Base-by-base conservation (phyloP, 2,797 vertebrate genomes). In the Enteromius unitaeniatus region DNA sequence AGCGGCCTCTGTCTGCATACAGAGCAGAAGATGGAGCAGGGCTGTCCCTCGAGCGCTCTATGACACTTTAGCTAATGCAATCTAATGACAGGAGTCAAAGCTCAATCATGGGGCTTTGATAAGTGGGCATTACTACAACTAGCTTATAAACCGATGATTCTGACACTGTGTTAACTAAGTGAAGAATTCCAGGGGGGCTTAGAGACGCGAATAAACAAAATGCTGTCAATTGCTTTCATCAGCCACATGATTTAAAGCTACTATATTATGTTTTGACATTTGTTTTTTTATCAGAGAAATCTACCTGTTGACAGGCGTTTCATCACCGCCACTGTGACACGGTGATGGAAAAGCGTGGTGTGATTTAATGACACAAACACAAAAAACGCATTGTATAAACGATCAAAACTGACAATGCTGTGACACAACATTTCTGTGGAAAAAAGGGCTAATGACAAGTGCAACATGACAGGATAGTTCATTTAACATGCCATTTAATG, bases 351-450 rank as follows among this genome's bases (percentile, higher is more conserved):
- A 83, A 60, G 69, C 58, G 26, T 23, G 78, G 31, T 10, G 68
- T 14, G 80, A 68, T 86, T 86, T 83, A 84, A 73, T 51, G 78
- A 87, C 77, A 47, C 42, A 65, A 47, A 47, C 21, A 60, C n/a
- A 17, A 64, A 60, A 84, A 86, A 85, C 37, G 51, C 53, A 64
- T 14, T 78, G 53, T 79, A 73, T 51, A 19, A 68, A 51, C 49
- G 42, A 79, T 79, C 62, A 75, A 86, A 86, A 53, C 73, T 75
- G 68, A 72, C 81, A 79, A 76, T 28, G 21, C 78, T 53, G 58
- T 8, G n/a, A 79, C 17, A 21, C 34, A 51, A 79, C 53, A 34
- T 58, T 58, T 19, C 23, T 51, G 62, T 15, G 13, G 62, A 79
- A 26, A 70, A 47, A 80, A 58, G 28, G 9, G 28, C 28, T 45